Evolutionary conservation across 2,797 vertebrate genomes (phyloP), one percentile per base, ranked within the genome.

Genomic region (Megaceryle alcyon): DNA sequence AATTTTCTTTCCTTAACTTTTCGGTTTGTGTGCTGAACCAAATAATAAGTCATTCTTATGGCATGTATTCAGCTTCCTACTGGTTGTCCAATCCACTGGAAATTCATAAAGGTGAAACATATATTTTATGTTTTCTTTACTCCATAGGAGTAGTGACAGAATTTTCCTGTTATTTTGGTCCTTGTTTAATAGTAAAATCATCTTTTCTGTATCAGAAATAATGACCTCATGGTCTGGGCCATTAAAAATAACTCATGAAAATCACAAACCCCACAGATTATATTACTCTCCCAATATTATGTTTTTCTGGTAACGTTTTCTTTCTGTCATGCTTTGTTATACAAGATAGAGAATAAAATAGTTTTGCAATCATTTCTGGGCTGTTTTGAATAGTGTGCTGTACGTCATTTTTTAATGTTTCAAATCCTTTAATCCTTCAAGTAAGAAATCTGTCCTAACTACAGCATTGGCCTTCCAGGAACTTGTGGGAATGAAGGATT

Each of bases 341-440:
- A 73, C 5, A 68, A 68, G 43, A 43, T 35, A 86, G 57, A 88
- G 72, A 95, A 90, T 49, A 85, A 94, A 93, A 71, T 9, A 41
- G 16, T 56, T 94, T 56, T 92, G 76, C 29, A 86, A 72, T 65
- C 21, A 73, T 89, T 89, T 94, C 82, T 82, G 44, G 22, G 16
- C 33, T 72, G n/a, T 88, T 91, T 94, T 89, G 68, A 39, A 70
- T 65, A 73, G 41, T 44, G 13, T 57, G 17, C 33, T n/a, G 10
- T 80, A 18, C 6, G 1, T 77, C 5, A 46, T 64, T 82, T 92
- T 84, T 91, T 59, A 77, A 69, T 82, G 33, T 88, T 83, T 87
- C 37, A 81, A 72, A 94, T 86, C 75, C 53, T 94, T 89, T 96
- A 91, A 95, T 85, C 63, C 75, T 75, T 90, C 56, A 91, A 91